Evolutionary conservation across 1,140 invertebrate genomes (phyloP).

Genomic region (Lordiphosa mommai): DNA sequence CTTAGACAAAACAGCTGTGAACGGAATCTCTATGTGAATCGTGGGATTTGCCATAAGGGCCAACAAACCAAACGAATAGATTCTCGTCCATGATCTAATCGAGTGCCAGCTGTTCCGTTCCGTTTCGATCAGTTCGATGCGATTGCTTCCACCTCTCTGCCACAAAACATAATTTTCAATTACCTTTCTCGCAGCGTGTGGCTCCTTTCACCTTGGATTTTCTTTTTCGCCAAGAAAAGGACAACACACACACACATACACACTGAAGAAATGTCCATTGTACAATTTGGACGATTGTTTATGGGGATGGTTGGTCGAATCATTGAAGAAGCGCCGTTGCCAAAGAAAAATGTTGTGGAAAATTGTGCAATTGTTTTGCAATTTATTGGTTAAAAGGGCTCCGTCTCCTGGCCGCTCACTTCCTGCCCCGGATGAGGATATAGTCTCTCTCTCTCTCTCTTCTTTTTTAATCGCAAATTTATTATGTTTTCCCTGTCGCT

Average conservation of each 20-base stretch:
- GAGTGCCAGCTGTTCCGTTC: conserved; percentile 42
- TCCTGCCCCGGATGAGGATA: conserved; percentile 1
- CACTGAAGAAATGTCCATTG: conserved; percentile 31
- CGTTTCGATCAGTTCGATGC: conserved; percentile 12
- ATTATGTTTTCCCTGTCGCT: conserved; percentile 34
- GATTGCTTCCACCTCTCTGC: conserved; percentile 42
- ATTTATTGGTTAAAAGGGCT: conserved; percentile 71
- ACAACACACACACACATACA: conserved; percentile 43
- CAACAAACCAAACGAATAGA: too few species aligned
- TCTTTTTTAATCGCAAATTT: conserved; percentile 36
- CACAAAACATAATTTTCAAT: conserved; percentile 78
- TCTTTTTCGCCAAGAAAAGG: conserved; percentile 68
- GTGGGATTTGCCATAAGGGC: too few species aligned
- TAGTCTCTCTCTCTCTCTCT: conserved; percentile 5
- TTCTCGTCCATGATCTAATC: neutral
- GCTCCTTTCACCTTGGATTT: conserved; percentile 61
- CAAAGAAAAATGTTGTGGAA: conserved; percentile 65
- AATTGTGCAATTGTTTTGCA: conserved; percentile 78
- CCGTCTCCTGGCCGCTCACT: conserved; percentile 3
- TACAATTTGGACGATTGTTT: conserved; percentile 68
- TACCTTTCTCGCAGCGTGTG: conserved; percentile 75
- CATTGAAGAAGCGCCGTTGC: conserved; percentile 15
- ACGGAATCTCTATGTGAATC: neutral
- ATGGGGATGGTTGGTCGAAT: conserved; percentile 44
- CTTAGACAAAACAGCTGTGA: too few species aligned